phyloP scores from a whole-genome alignment of 2,888 invertebrate genomes.

The Laothoe populi region DNA sequence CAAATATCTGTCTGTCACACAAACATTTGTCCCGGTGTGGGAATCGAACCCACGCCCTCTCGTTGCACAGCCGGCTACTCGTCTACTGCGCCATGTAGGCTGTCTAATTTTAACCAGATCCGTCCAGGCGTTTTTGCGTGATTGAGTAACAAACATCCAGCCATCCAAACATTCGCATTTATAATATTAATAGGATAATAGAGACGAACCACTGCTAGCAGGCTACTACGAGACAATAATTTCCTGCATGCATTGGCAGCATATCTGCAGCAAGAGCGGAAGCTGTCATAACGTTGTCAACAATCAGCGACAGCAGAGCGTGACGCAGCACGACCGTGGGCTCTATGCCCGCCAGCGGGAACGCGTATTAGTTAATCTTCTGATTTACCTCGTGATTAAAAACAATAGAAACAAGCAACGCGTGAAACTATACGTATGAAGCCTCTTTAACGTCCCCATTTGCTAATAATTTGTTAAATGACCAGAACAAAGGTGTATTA shows the following conservation, averaged over 20 bases:
- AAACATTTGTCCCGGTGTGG: no score
- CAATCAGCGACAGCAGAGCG: constrained; percentile 41
- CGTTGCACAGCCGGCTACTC: no score
- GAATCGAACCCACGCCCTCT: no score
- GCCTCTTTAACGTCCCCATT: constrained; percentile 21
- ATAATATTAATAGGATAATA: no score
- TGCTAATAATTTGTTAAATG: constrained; percentile 29
- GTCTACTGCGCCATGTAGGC: no score
- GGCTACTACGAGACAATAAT: neutral
- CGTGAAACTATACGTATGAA: constrained; percentile 33
- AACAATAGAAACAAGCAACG: constrained; percentile 39
- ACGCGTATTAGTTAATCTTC: constrained; percentile 38
- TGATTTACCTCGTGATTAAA: constrained; percentile 33
- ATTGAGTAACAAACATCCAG: no score
- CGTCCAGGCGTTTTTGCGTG: no score
- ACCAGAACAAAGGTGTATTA: constrained; percentile 22
- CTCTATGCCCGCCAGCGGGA: constrained; percentile 51
- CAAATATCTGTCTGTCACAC: no score
- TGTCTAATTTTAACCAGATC: no score
- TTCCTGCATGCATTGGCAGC: neutral
- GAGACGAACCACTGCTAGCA: neutral
- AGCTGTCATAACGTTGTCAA: constrained; percentile 53
- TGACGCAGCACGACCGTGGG: constrained; percentile 56
- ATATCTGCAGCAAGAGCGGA: constrained; percentile 50
- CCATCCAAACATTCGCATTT: no score